Evolutionary conservation across 2,113 vertebrate genomes (phyloP).

Genomic region (Loxodonta africana): DNA sequence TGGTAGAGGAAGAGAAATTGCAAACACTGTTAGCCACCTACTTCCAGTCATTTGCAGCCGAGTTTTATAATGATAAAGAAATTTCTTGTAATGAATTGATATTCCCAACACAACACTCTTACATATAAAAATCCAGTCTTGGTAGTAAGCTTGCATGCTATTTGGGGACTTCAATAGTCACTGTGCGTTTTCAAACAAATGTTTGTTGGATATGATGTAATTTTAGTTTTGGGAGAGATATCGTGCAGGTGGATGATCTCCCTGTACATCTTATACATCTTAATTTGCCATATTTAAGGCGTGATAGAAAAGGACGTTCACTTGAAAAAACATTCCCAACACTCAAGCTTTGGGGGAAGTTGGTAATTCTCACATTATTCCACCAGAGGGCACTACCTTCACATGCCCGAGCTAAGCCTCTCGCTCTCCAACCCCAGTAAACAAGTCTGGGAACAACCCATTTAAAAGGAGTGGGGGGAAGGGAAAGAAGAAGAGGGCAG

Average conservation of each 20-base stretch:
- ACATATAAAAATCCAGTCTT: background rate
- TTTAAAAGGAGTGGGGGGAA: background rate
- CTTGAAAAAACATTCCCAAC: background rate
- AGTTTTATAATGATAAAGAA: conserved; percentile 3
- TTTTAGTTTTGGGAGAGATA: background rate
- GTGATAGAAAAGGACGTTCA: background rate
- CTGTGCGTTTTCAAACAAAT: background rate
- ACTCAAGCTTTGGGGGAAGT: too few relatives aligned
- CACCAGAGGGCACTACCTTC: conserved; percentile 85
- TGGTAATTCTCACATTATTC: background rate
- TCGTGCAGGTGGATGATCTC: background rate
- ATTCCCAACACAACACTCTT: background rate
- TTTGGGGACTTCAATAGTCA: background rate
- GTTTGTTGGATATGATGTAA: background rate
- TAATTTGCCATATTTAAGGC: background rate
- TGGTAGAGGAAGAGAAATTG: background rate
- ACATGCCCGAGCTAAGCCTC: conserved; percentile 30
- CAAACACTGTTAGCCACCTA: background rate
- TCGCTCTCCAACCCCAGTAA: conserved; percentile 45
- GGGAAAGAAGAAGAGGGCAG: background rate
- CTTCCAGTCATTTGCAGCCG: background rate
- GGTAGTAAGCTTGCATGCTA: background rate
- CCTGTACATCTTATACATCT: background rate
- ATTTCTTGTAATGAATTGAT: background rate
- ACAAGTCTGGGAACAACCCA: conserved; percentile 59